phyloP scores from a whole-genome alignment of 2,797 vertebrate species.

The Pseudochaenichthys georgianus region DNA sequence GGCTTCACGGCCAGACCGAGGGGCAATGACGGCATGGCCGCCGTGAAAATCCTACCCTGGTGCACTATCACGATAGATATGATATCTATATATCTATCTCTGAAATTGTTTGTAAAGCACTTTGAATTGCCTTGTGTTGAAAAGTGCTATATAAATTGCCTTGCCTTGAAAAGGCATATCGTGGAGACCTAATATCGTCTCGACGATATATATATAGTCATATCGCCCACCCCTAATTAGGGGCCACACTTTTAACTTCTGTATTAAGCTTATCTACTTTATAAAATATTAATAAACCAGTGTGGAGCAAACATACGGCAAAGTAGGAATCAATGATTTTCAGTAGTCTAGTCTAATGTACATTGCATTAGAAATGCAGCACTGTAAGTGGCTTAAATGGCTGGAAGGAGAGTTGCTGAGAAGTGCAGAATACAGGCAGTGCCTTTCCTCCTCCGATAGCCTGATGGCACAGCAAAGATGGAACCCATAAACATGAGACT shows the following conservation, averaged over 20 bases:
- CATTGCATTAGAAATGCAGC: constrained; percentile 53
- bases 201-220: too few species aligned
- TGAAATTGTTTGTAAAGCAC: too few species aligned
- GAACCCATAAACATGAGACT: neutral
- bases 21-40: too few species aligned
- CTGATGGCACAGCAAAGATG: neutral
- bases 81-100: too few species aligned
- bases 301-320: neutral
- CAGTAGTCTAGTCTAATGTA: constrained; percentile 30
- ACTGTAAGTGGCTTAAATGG: constrained; percentile 39
- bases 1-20: too few species aligned
- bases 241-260: neutral
- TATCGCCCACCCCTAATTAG: too few species aligned
- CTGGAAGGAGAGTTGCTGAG: constrained; percentile 16
- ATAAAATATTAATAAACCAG: constrained; percentile 56
- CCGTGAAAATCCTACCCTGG: too few species aligned
- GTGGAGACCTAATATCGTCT: too few species aligned
- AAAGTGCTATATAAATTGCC: too few species aligned
- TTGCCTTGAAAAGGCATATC: too few species aligned
- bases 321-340: constrained; percentile 41
- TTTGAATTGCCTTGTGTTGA: too few species aligned
- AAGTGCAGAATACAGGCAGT: neutral
- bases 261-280: constrained; percentile 9
- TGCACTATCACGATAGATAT: too few species aligned
- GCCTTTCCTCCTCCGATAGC: constrained; percentile 3